Evolutionary conservation across 2,888 invertebrate species (phyloP), one percentile per base, ranked within the genome.

Genomic region (Cheilosia impressa): DNA sequence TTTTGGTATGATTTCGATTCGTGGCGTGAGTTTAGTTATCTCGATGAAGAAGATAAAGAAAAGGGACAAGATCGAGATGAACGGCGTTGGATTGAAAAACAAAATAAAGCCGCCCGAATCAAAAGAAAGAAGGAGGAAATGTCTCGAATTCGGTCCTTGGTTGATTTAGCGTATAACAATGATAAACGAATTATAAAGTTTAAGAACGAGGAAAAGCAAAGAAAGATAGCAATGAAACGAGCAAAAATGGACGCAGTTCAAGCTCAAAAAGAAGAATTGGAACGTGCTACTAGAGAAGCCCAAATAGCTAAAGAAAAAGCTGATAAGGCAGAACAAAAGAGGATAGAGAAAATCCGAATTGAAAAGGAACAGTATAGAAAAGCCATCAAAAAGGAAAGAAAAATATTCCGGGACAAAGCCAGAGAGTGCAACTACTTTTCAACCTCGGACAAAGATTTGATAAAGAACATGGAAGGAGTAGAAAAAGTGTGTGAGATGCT

Each of bases 1-100:
- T 99, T 99, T 92, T 99, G 99, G 99, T 99, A 97, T 92, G 96
- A 98, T 89, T 99, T 99, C 93, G 98, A 98, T 88, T 99, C 99
- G 0, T 99, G 99, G 99, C 94, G 99, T 85, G 99, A 99, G 91
- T 99, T 97, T 93, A 99, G 99, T 2, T 99, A 99, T 91, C 93
- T 98, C 88, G 99, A 99, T 91, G 99, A 99, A 93, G 99, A 99
- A 91, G 99, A 99, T 90, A 99, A 99, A 91, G 98, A 99, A 90
- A 97, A 97, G 90, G 99, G 99, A 1, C 97, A 98, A 91, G 98
- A 97, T 92, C 95, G 99, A 2, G 99, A 99, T 89, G 99, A 99
- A 93, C 94, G 99, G 57, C 95, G 98, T 87, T 99, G 98, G 97
- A 99, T 99, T 90, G 99, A 99, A 91, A 99, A 98, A 92, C 97